phyloP scores from a whole-genome alignment of 2,113 vertebrate genomes.

The Himantopus leucocephalus region DNA sequence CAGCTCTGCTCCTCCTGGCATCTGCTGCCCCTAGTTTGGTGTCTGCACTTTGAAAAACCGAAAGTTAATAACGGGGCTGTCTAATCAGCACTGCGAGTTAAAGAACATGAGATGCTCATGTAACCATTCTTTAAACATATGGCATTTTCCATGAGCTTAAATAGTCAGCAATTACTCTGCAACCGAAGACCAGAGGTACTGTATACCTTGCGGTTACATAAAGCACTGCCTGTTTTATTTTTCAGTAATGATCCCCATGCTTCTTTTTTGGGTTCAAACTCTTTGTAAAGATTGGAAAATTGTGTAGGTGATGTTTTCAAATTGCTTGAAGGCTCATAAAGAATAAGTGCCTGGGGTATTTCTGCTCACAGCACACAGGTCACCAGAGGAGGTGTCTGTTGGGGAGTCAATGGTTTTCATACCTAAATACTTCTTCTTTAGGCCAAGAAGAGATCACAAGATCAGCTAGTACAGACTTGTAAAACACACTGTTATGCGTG shows the following conservation, averaged over 20 bases:
- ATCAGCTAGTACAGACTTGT: background rate
- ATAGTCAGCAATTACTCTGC: background rate
- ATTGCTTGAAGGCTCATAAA: background rate
- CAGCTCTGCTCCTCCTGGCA: background rate
- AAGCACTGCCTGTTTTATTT: background rate
- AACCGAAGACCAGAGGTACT: slow-evolving; percentile 5
- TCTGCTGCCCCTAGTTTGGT: background rate
- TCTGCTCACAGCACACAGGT: background rate
- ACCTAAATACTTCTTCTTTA: background rate
- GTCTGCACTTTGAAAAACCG: background rate
- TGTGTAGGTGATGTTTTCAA: background rate
- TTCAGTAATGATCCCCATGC: background rate
- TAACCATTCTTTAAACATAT: background rate
- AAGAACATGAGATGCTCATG: background rate
- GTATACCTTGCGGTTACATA: background rate
- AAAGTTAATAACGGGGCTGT: background rate
- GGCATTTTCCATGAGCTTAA: background rate
- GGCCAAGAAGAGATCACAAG: background rate
- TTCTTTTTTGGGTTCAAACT: background rate
- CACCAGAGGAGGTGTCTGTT: background rate
- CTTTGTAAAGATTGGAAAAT: background rate
- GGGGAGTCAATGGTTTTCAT: background rate
- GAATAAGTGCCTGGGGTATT: background rate
- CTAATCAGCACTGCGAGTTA: background rate
- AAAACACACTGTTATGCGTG: background rate